Percentiles rank a stretch among this genome's conserved stretches.
Conservation (phyloP, 2,888 invertebrate genomes). For the Epinotia demarniana region DNA sequence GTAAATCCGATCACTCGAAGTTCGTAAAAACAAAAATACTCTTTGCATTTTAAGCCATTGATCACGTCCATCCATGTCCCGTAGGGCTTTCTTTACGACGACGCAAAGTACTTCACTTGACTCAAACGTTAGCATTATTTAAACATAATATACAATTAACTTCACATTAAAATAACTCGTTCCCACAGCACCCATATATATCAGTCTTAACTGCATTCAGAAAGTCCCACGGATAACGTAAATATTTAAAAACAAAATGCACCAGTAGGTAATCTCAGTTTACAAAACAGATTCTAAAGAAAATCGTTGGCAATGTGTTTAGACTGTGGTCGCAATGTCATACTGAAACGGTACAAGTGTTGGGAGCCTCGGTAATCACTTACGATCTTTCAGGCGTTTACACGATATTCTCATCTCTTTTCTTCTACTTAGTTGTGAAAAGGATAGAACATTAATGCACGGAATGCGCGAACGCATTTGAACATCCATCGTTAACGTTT, state of each 20-base stretch:
- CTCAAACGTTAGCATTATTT: slow-evolving; percentile 14
- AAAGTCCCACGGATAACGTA: slow-evolving; percentile 24
- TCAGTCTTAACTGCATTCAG: background rate
- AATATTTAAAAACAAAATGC: slow-evolving; percentile 38
- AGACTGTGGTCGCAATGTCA: slow-evolving; percentile 17
- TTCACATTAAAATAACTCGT: slow-evolving; percentile 32
- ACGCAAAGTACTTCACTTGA: background rate
- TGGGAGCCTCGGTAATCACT: background rate
- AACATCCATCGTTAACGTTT: slow-evolving; percentile 16
- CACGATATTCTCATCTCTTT: slow-evolving; percentile 9
- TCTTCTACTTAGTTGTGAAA: background rate
- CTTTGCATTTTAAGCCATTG: background rate
- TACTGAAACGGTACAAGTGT: slow-evolving; percentile 1
- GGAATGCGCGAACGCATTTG: slow-evolving; percentile 28
- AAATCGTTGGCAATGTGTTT: slow-evolving; percentile 29
- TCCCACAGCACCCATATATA: slow-evolving; percentile 25
- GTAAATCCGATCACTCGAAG: background rate
- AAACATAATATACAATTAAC: slow-evolving; percentile 26
- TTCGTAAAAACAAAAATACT: background rate
- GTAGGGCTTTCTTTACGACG: background rate
- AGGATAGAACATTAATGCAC: background rate
- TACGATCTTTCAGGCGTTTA: background rate
- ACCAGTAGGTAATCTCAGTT: slow-evolving; percentile 17
- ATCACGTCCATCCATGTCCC: background rate
- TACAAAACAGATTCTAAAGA: slow-evolving; percentile 27